phyloP scores from a whole-genome alignment of 2,113 vertebrate species.

The Myiozetetes cayanensis region DNA sequence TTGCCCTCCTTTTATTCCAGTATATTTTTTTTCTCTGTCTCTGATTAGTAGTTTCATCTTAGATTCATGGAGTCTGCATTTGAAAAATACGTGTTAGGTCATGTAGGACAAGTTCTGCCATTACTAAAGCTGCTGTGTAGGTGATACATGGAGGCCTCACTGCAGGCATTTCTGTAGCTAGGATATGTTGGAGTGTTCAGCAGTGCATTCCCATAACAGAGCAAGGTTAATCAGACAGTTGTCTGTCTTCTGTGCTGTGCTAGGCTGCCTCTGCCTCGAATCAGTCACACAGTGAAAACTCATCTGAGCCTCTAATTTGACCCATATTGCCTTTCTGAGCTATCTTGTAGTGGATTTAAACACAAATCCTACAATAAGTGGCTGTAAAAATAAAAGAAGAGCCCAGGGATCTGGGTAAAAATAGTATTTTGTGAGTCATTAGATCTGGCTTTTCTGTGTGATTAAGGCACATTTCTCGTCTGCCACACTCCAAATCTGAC shows the following conservation, averaged over 20 bases:
- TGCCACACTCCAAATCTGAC: not conserved
- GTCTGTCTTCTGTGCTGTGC: not conserved
- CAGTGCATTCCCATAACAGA: not conserved
- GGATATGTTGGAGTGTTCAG: accelerated
- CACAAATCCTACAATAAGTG: not conserved
- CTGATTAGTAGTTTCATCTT: not conserved
- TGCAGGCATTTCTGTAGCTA: accelerated
- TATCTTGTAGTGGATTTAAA: not conserved
- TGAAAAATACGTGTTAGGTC: not conserved
- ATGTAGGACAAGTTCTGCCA: not conserved
- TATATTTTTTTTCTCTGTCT: not conserved
- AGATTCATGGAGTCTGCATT: not conserved
- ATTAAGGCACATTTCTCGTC: constrained; percentile 19
- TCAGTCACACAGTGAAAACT: not conserved
- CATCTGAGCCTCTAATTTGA: not conserved
- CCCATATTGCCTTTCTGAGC: not conserved
- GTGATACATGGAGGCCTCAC: not conserved
- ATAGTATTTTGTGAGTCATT: constrained; percentile 15
- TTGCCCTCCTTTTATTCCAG: not conserved
- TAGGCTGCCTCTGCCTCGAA: not conserved
- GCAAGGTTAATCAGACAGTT: not conserved
- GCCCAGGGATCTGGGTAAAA: not conserved
- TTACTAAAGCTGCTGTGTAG: not conserved
- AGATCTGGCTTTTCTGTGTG: not conserved
- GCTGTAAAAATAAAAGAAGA: not conserved